Base-by-base conservation (phyloP, 1,140 invertebrate genomes). In the Bicyclus anynana region DNA sequence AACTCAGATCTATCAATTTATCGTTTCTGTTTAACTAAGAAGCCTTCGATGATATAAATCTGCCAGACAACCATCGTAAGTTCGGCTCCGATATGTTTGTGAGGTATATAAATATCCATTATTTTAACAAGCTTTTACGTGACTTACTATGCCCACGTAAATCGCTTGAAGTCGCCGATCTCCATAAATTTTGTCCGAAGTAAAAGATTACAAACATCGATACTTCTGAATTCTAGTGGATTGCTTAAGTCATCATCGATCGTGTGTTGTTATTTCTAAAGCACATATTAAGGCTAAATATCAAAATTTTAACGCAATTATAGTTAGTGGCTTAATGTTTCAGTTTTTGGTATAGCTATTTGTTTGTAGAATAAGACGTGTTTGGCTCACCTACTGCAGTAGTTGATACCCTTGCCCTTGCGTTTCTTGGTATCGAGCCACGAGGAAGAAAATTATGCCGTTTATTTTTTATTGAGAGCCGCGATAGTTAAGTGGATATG, bases 71-170 rank as follows among this genome's bases (percentile, higher is more conserved):
- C 44, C 35, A 46, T 60, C 53, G 53, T 44, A 47, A 52, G 40
- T 52, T 29, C 18, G 14, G 46, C 47, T 55, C 27, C 46, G 52
- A 52, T 59, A 61, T 53, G 44, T 63, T 49, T 53, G 54, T 69
- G 54, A 44, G 42, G 42, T 44, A 61, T 46, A 60, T 62, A 67
- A 63, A 63, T 67, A 60, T 67, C 58, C 61, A 67, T 67, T 67
- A 67, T 67, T 67, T 63, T 63, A 63, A 63, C 57, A 59, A 57
- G 59, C 42, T 21, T 33, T 44, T 26, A 40, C 48, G 44, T 65
- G 29, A 26, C 12, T n/a, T 48, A 20, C 44, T 16, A 23, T 18
- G 20, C 44, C 35, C 47, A 49, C 6, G 6, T 44, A 29, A 44
- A 27, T n/a, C 18, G 33, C 33, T 42, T 44, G 26, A 50, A 29